phyloP scores from a whole-genome alignment of 2,888 invertebrate species.

The Cheilosia urbana region DNA sequence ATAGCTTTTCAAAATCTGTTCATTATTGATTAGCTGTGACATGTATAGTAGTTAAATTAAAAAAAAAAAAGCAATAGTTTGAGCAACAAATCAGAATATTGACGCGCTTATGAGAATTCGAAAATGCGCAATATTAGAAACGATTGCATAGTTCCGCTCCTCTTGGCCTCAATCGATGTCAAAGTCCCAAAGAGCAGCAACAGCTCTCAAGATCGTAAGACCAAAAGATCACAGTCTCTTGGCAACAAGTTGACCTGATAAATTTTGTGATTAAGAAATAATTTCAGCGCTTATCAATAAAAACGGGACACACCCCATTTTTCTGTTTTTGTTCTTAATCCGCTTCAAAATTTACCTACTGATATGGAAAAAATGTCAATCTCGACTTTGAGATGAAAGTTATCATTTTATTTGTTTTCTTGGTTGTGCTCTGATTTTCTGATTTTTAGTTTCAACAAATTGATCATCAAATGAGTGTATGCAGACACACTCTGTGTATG shows the following conservation, averaged over 20 bases:
- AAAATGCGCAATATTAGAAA: too few species aligned
- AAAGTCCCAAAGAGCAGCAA: too few species aligned
- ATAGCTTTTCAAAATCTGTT: too few species aligned
- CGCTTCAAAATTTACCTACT: slow-evolving; percentile 11
- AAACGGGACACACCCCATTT: slow-evolving; percentile 35
- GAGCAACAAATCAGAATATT: too few species aligned
- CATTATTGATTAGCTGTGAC: too few species aligned
- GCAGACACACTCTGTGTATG: neutral
- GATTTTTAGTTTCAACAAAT: slow-evolving; percentile 38
- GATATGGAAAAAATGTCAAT: neutral
- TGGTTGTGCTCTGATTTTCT: slow-evolving; percentile 15
- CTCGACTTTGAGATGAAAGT: neutral
- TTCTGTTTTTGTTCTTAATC: slow-evolving; percentile 16
- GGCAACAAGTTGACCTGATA: neutral
- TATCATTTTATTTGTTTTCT: slow-evolving; percentile 22
- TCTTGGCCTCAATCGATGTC: too few species aligned
- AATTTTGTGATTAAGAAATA: neutral
- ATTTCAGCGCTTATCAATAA: neutral
- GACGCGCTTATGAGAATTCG: too few species aligned
- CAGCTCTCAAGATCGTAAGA: neutral
- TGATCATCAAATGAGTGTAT: slow-evolving; percentile 31
- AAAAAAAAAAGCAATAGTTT: neutral
- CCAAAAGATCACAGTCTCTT: neutral
- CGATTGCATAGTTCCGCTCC: too few species aligned
- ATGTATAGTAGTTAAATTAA: too few species aligned